Conservation (phyloP, 2,888 invertebrate genomes). For the Heliothis peltigera region DNA sequence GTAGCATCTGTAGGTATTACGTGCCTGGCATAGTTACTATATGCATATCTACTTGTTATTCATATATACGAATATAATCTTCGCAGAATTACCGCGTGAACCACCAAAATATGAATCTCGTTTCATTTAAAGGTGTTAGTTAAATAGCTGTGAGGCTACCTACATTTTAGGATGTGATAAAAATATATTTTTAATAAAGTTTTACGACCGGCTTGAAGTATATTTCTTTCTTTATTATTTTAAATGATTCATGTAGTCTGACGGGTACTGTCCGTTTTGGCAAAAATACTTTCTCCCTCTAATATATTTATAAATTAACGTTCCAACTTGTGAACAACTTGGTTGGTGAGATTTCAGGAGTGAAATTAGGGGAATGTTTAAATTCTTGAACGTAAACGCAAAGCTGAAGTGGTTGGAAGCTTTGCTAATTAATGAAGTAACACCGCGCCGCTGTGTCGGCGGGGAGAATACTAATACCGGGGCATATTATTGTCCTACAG, state of each 20-base stretch:
- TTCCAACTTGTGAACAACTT: slow-evolving; percentile 46
- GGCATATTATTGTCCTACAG: slow-evolving; percentile 67
- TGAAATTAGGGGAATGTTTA: slow-evolving; percentile 75
- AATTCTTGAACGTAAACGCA: slow-evolving; percentile 75
- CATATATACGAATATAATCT: slow-evolving; percentile 52
- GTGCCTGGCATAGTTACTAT: background rate
- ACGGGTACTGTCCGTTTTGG: slow-evolving; percentile 43
- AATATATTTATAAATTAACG: slow-evolving; percentile 49
- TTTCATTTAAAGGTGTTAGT: slow-evolving; percentile 42
- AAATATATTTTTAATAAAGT: slow-evolving; percentile 64
- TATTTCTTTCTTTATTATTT: slow-evolving; percentile 57
- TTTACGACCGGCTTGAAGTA: slow-evolving; percentile 45
- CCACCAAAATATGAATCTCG: slow-evolving; percentile 45
- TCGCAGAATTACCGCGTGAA: slow-evolving; percentile 38
- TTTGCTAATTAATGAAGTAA: slow-evolving; percentile 82
- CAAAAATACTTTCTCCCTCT: slow-evolving; percentile 42
- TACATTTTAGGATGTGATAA: slow-evolving; percentile 53
- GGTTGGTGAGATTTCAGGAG: slow-evolving; percentile 60
- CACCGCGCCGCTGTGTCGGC: slow-evolving; percentile 64
- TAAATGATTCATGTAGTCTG: slow-evolving; percentile 57
- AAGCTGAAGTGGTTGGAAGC: slow-evolving; percentile 76
- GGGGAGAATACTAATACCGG: slow-evolving; percentile 80
- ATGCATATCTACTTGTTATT: slow-evolving; percentile 50
- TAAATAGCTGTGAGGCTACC: slow-evolving; percentile 31
- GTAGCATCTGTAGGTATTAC: background rate